Percentiles rank a stretch among this genome's conserved stretches.
Evolutionary conservation across 2,888 invertebrate species (phyloP).

Genomic region (Orthonevra nobilis): DNA sequence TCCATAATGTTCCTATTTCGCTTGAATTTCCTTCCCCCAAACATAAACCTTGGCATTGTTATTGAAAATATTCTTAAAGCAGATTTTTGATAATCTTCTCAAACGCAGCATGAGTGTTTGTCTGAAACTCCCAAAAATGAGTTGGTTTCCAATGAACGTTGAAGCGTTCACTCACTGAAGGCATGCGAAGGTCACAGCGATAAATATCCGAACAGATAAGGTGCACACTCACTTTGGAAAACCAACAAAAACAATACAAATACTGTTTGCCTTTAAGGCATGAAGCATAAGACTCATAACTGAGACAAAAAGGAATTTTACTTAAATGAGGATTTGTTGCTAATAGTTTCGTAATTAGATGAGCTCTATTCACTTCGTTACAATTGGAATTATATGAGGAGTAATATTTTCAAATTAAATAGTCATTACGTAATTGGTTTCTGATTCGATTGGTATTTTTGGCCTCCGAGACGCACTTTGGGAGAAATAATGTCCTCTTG

Average conservation of each 20-base stretch:
- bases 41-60: too few relatives aligned
- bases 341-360: slow-evolving; percentile 33
- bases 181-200: too few relatives aligned
- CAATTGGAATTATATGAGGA: neutral
- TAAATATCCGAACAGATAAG: too few relatives aligned
- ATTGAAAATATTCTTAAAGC: too few relatives aligned
- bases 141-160: neutral
- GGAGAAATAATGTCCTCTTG: too few relatives aligned
- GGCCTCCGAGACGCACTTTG: too few relatives aligned
- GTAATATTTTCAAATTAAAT: neutral
- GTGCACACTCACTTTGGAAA: slow-evolving; percentile 9
- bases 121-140: slow-evolving; percentile 1
- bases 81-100: neutral
- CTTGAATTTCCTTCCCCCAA: too few relatives aligned
- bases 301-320: slow-evolving; percentile 9
- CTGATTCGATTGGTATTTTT: too few relatives aligned
- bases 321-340: slow-evolving; percentile 29
- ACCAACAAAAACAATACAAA: slow-evolving; percentile 1
- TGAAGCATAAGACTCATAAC: slow-evolving; percentile 10
- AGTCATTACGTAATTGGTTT: slow-evolving; percentile 10
- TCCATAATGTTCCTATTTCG: too few relatives aligned
- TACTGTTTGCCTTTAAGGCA: neutral
- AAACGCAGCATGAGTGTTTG: slow-evolving; percentile 2
- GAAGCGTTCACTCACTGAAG: neutral
- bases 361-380: slow-evolving; percentile 7